These are phyloP conservation scores for Galeopsomyia nigrocyanea DNA, from an alignment of 2,888 invertebrate species.

Conservation along the genomic window DNA sequence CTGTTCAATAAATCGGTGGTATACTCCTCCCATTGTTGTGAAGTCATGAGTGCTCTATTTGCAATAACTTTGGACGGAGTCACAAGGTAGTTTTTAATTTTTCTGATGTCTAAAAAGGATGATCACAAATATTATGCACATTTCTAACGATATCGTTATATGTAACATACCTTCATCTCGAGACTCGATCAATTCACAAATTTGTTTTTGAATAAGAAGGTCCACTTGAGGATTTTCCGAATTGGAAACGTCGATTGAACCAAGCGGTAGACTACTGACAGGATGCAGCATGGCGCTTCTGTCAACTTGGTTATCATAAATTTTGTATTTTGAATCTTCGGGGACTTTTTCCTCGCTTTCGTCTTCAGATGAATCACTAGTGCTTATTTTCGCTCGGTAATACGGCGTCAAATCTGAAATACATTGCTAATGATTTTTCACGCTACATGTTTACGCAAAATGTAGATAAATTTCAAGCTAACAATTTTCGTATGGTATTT, in stretches of 20 bases:
- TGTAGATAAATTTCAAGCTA: constrained; percentile 15
- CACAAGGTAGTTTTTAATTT: constrained; percentile 50
- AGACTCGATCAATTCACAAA: constrained; percentile 48
- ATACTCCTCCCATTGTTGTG: constrained; percentile 54
- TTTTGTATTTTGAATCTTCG: constrained; percentile 44
- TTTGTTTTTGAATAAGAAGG: constrained; percentile 51
- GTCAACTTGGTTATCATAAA: constrained; percentile 50
- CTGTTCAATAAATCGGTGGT: constrained; percentile 45
- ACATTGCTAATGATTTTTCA: not conserved
- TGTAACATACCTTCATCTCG: constrained; percentile 55
- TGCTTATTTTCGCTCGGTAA: constrained; percentile 51
- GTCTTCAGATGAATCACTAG: constrained; percentile 48
- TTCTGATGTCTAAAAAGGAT: constrained; percentile 50
- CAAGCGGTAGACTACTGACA: constrained; percentile 53
- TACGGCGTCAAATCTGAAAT: constrained; percentile 54
- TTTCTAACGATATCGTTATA: not conserved
- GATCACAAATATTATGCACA: not conserved
- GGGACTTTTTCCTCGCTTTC: constrained; percentile 44
- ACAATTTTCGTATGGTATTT: constrained; percentile 55
- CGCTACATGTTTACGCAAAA: not conserved
- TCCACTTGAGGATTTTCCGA: constrained; percentile 50
- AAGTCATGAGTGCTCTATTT: constrained; percentile 50
- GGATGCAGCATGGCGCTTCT: constrained; percentile 51
- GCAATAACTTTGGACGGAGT: constrained; percentile 41
- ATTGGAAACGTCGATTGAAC: constrained; percentile 49